phyloP scores from a whole-genome alignment of 2,888 invertebrate genomes.

The Melanotus villosus region DNA sequence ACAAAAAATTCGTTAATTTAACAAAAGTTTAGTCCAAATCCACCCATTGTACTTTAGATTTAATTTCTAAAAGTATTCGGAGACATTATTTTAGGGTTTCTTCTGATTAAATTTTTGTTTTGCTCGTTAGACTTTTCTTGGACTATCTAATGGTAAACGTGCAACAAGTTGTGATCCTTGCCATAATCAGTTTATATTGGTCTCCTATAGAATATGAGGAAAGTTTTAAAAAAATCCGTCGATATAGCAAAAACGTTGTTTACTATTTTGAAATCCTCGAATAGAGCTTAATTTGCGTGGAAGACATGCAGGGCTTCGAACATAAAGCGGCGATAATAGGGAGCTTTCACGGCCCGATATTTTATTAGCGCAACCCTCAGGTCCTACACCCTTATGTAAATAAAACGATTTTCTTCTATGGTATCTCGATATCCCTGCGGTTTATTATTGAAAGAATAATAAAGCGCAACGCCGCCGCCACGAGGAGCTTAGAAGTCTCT shows the following conservation, averaged over 20 bases:
- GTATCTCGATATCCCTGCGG: slow-evolving; percentile 53
- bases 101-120: too few species aligned
- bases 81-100: too few species aligned
- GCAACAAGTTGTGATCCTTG: too few species aligned
- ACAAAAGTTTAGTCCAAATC: too few species aligned
- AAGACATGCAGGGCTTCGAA: slow-evolving; percentile 53
- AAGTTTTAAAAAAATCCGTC: too few species aligned
- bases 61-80: too few species aligned
- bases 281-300: slow-evolving; percentile 56
- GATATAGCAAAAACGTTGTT: slow-evolving; percentile 36
- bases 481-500: background rate
- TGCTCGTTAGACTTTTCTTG: too few species aligned
- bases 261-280: slow-evolving; percentile 54
- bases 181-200: too few species aligned
- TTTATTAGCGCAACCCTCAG: slow-evolving; percentile 50
- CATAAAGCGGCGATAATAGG: slow-evolving; percentile 57
- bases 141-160: too few species aligned
- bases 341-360: slow-evolving; percentile 52
- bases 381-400: slow-evolving; percentile 60
- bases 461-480: slow-evolving; percentile 18
- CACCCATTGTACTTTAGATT: too few species aligned
- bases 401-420: slow-evolving; percentile 65
- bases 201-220: too few species aligned
- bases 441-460: slow-evolving; percentile 45
- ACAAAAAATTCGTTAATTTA: too few species aligned